Conservation (phyloP, 1,140 invertebrate species). For the Nephila pilipes region DNA sequence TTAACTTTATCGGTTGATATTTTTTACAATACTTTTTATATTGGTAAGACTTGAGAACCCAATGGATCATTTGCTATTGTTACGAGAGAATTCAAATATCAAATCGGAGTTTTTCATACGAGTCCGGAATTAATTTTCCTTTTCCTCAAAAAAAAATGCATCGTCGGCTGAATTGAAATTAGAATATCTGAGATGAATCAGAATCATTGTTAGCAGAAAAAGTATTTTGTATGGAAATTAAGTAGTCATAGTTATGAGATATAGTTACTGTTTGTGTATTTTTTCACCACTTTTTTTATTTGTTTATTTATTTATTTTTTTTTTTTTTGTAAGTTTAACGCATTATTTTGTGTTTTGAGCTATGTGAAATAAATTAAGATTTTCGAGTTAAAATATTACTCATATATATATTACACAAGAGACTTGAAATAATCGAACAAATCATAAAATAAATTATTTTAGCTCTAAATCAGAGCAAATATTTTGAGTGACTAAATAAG, state of each 20-base stretch:
- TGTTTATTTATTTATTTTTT: neutral
- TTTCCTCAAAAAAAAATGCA: neutral
- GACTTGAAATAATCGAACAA: too few species aligned
- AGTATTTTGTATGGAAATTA: constrained; percentile 27
- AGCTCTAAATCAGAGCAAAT: too few species aligned
- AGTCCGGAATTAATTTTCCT: neutral
- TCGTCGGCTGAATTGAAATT: neutral
- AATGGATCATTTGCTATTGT: neutral
- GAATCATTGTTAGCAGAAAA: neutral
- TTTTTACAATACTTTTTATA: neutral
- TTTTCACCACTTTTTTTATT: neutral
- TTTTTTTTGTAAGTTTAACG: too few species aligned
- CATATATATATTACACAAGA: too few species aligned
- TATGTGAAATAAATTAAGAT: too few species aligned
- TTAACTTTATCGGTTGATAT: neutral
- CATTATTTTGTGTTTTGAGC: too few species aligned
- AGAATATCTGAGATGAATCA: neutral
- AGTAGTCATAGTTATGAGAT: neutral
- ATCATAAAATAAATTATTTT: too few species aligned
- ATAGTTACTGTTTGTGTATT: neutral
- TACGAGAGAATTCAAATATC: neutral
- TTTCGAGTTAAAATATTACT: too few species aligned
- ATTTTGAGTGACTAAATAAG: too few species aligned
- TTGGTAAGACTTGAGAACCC: neutral
- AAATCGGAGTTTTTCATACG: neutral